Evolutionary conservation across 2,888 invertebrate species (phyloP).

Genomic region (Drosophila seclusa): DNA sequence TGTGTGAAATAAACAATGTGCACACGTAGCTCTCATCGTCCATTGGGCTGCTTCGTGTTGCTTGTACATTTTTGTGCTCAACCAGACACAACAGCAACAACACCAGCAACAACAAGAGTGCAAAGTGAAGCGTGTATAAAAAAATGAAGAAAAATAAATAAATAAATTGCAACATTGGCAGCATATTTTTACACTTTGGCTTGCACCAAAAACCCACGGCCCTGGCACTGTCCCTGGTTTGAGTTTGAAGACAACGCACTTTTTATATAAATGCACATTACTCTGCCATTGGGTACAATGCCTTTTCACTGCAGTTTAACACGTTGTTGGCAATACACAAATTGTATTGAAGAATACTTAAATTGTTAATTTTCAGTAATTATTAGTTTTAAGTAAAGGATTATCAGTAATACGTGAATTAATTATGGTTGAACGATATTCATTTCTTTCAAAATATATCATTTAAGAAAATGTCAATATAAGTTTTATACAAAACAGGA

Average conservation of each 20-base stretch:
- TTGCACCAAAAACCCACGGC: slow-evolving; percentile 77
- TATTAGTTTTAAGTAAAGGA: background rate
- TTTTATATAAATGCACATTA: slow-evolving; percentile 32
- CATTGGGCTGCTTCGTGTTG: slow-evolving; percentile 67
- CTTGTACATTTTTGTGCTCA: slow-evolving; percentile 75
- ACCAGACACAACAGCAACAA: slow-evolving; percentile 63
- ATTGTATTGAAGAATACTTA: background rate
- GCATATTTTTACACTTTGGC: slow-evolving; percentile 78
- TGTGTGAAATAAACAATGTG: slow-evolving; percentile 81
- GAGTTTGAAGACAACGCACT: slow-evolving; percentile 51
- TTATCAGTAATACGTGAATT: background rate
- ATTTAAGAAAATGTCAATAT: background rate
- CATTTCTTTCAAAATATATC: background rate
- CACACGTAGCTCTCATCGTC: slow-evolving; percentile 64
- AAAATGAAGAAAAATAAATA: slow-evolving; percentile 76
- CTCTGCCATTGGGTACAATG: slow-evolving; percentile 56
- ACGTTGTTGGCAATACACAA: slow-evolving; percentile 18
- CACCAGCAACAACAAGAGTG: slow-evolving; percentile 20
- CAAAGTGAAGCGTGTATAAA: slow-evolving; percentile 33
- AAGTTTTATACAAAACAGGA: no score
- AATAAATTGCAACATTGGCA: slow-evolving; percentile 81
- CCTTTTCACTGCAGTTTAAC: slow-evolving; percentile 54
- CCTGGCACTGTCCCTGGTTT: slow-evolving; percentile 53
- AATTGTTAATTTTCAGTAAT: no score
- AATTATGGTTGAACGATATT: no score